These are phyloP conservation scores for Anguilla marmorata DNA, from an alignment of 2,797 vertebrate species.

Conservation along the genomic window DNA sequence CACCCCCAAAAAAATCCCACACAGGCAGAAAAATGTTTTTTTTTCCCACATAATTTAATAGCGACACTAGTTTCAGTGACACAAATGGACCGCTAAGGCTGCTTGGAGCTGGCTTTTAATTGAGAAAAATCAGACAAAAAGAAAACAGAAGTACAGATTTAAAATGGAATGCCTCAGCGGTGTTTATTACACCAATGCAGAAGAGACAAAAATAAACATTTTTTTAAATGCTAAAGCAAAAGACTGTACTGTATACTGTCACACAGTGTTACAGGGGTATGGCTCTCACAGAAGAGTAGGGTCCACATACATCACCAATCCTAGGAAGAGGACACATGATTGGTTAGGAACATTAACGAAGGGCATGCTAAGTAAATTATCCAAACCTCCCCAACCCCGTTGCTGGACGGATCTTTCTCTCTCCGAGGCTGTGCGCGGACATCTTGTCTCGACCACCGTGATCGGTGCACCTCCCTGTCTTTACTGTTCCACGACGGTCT, in stretches of 20 bases:
- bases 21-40: neutral
- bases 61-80: neutral
- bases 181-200: neutral
- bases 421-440: neutral
- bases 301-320: neutral
- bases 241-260: neutral
- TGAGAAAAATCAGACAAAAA: neutral
- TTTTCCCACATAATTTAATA: neutral
- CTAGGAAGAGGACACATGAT: neutral
- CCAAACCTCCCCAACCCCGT: neutral
- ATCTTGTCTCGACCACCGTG: neutral
- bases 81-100: neutral
- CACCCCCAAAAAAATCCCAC: neutral
- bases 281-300: neutral
- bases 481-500: slow-evolving; percentile 72
- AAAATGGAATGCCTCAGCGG: neutral
- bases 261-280: neutral
- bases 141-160: neutral
- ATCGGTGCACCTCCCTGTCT: slow-evolving; percentile 41
- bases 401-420: neutral
- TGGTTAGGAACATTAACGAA: neutral
- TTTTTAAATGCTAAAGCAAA: neutral
- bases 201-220: neutral
- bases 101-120: neutral
- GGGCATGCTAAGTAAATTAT: neutral